Percentiles rank a stretch among this genome's conserved stretches.
Conservation (phyloP, 2,797 vertebrate species). For the Enteromius thamalakanensis region DNA sequence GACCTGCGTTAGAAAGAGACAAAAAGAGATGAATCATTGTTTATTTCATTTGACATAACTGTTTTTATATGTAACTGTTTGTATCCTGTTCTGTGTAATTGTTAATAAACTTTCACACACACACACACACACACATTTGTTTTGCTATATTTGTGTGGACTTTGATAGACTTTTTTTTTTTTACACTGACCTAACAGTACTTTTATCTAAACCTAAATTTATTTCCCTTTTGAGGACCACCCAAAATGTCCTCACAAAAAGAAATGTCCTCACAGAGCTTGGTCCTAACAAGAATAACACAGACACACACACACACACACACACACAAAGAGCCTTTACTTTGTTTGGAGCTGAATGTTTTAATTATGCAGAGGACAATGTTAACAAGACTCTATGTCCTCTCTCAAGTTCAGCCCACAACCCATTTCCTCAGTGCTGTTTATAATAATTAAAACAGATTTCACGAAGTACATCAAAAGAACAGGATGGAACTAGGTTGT, state of each 20-base stretch:
- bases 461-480: background rate
- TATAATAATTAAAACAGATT: conserved; percentile 25
- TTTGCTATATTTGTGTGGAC: no score
- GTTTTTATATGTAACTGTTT: background rate
- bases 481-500: background rate
- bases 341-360: background rate
- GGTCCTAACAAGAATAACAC: no score
- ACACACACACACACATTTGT: background rate
- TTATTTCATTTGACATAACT: conserved; percentile 8
- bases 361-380: background rate
- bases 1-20: conserved; percentile 47
- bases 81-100: background rate
- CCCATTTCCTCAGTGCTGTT: conserved; percentile 17
- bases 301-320: background rate
- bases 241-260: no score
- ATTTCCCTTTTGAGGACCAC: no score
- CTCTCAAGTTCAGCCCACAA: background rate
- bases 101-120: background rate
- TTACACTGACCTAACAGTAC: no score
- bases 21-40: conserved; percentile 22
- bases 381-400: background rate
- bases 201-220: no score
- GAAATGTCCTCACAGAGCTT: no score
- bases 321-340: background rate
- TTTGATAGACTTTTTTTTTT: no score